Conservation (phyloP, 2,888 invertebrate species). For the Phaedon cochleariae region DNA sequence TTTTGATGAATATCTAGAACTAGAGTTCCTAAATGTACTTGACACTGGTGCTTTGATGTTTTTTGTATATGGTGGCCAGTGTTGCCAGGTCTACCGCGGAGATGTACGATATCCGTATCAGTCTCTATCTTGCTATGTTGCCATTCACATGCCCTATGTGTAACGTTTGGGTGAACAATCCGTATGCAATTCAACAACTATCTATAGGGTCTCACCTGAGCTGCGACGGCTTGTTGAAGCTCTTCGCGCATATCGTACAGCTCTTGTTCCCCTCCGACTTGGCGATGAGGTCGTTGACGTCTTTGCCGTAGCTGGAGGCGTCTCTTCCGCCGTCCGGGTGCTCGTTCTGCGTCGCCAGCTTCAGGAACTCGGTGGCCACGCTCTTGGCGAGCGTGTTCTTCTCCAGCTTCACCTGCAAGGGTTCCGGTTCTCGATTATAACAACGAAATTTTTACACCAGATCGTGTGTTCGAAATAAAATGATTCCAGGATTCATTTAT, state of each 20-base stretch:
- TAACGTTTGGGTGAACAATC: no score
- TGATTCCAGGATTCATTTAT: no score
- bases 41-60: no score
- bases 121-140: no score
- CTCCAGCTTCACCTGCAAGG: conserved; percentile 56
- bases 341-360: conserved; percentile 65
- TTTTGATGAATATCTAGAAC: no score
- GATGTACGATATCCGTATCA: no score
- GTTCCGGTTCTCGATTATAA: neutral
- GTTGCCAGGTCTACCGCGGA: no score
- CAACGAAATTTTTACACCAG: neutral
- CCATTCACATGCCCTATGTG: no score
- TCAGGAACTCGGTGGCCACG: conserved; percentile 73
- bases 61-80: no score
- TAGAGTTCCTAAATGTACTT: no score
- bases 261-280: conserved; percentile 62
- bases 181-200: no score
- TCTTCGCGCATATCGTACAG: conserved; percentile 82
- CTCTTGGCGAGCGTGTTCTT: conserved; percentile 68
- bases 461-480: no score
- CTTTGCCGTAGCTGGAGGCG: conserved; percentile 48
- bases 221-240: conserved; percentile 91
- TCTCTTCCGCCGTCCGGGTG: conserved; percentile 41
- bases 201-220: conserved; percentile 64
- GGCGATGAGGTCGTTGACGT: conserved; percentile 59